Base-by-base conservation (phyloP, 2,888 invertebrate species). In the Amaurobius ferox region DNA sequence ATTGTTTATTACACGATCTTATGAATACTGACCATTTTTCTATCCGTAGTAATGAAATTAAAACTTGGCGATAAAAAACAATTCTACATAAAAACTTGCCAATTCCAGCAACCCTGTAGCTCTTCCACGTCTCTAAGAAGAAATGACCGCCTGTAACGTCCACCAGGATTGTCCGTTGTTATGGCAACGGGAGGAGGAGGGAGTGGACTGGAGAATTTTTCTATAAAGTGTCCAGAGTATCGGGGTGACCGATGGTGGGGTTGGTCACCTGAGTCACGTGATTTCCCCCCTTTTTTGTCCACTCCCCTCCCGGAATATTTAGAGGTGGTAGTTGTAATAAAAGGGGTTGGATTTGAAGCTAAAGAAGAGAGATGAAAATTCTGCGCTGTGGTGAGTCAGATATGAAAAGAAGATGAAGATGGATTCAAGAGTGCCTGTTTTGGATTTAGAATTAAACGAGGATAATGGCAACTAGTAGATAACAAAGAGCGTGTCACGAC, bases 221-320 rank as follows among this genome's bases (percentile, higher is more conserved):
- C 85, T 86, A 86, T 79, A 86, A 86, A 86, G 73, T 86, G 79
- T 79, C 85, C 78, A 72, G 85, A 79, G 85, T 79, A 86, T 86
- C 79, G 44, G 79, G 68, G 85, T 86, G 85, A 86, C 85, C 85
- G 73, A 74, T 79, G 77, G 83, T 26, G 23, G n/a, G 61, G 55
- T 23, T 55, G 55, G 55, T 55, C 55, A 55, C 55, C 55, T 55
- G 55, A 55, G 55, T 55, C 55, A 55, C 55, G 55, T 55, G 55
- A 55, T 55, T 55, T 55, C 3, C 55, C 55, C 55, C 55, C 55
- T 23, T 55, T n/a, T n/a, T 55, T 55, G 55, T 55, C 55, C 55
- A 2, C 55, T 55, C 55, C 55, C 23, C 23, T 3, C 19, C 23
- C 55, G 16, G 55, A 55, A 55, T 55, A 55, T 55, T 79, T 64